Percentiles rank a stretch among this genome's conserved stretches.
phyloP scores from a whole-genome alignment of 2,797 vertebrate genomes.

The Crenuchus spilurus region DNA sequence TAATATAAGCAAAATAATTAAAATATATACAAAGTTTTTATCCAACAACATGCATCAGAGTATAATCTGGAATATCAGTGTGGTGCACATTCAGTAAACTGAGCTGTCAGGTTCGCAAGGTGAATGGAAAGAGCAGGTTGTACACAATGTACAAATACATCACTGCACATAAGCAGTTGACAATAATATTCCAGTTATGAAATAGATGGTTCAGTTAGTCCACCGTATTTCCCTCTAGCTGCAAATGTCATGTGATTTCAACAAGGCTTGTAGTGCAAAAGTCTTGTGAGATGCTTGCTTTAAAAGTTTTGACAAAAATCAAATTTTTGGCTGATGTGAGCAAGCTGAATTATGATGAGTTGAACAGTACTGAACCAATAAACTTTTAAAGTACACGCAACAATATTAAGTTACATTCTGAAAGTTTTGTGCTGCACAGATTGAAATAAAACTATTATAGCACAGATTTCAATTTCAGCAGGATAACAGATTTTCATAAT shows the following conservation, averaged over 20 bases:
- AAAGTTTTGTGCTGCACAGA: constrained; percentile 9
- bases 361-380: not conserved
- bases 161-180: not conserved
- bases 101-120: constrained; percentile 8
- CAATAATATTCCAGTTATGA: not conserved
- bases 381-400: not conserved
- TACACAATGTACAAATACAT: constrained; percentile 28
- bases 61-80: constrained; percentile 38
- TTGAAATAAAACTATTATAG: constrained; percentile 6
- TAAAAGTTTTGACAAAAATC: too few species aligned
- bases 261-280: constrained; percentile 45
- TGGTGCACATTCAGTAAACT: constrained; percentile 30
- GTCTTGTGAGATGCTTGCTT: constrained; percentile 38
- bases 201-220: not conserved
- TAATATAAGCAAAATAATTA: too few species aligned
- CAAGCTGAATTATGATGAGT: not conserved
- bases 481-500: constrained; percentile 50
- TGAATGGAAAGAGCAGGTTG: not conserved
- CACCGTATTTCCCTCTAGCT: constrained; percentile 45
- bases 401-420: not conserved
- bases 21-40: too few species aligned
- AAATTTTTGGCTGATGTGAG: not conserved
- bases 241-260: constrained; percentile 56
- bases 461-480: constrained; percentile 31
- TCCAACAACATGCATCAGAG: not conserved